These are phyloP conservation scores for Acanthurus tractus DNA, from an alignment of 2,797 vertebrate species.

Conservation along the genomic window DNA sequence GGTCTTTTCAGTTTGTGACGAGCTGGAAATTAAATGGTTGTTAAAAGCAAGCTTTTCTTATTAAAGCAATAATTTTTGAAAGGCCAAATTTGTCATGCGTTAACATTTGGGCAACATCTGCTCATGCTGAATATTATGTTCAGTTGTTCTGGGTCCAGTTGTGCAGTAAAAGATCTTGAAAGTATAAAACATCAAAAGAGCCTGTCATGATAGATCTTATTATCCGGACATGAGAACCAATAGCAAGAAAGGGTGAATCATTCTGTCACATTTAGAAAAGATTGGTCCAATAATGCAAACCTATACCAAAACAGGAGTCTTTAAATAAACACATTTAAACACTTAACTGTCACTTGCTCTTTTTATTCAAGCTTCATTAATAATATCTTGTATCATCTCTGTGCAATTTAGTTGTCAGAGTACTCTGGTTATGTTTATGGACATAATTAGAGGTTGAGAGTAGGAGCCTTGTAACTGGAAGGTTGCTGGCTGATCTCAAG, in stretches of 20 bases:
- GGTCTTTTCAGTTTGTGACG: too few species aligned
- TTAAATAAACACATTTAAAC: background rate
- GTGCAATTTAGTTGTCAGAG: background rate
- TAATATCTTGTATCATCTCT: background rate
- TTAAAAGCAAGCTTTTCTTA: background rate
- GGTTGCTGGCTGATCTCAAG: background rate
- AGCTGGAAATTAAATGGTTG: background rate
- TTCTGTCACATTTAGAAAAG: background rate
- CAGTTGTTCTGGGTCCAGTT: slow-evolving; percentile 13
- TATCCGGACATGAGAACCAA: background rate
- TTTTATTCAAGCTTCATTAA: background rate
- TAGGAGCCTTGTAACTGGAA: background rate
- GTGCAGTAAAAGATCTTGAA: background rate
- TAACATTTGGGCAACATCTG: slow-evolving; percentile 17
- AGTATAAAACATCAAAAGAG: slow-evolving; percentile 20
- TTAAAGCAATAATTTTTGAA: background rate
- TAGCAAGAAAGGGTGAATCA: background rate
- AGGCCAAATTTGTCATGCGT: background rate
- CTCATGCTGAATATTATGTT: slow-evolving; percentile 24
- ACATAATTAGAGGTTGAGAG: background rate
- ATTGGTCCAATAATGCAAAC: too few species aligned
- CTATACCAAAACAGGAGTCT: too few species aligned
- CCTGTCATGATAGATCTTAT: background rate
- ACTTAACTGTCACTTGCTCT: background rate
- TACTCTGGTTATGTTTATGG: background rate